Evolutionary conservation across 1,140 invertebrate species (phyloP).

Genomic region (Thalassaphorura encarpata): DNA sequence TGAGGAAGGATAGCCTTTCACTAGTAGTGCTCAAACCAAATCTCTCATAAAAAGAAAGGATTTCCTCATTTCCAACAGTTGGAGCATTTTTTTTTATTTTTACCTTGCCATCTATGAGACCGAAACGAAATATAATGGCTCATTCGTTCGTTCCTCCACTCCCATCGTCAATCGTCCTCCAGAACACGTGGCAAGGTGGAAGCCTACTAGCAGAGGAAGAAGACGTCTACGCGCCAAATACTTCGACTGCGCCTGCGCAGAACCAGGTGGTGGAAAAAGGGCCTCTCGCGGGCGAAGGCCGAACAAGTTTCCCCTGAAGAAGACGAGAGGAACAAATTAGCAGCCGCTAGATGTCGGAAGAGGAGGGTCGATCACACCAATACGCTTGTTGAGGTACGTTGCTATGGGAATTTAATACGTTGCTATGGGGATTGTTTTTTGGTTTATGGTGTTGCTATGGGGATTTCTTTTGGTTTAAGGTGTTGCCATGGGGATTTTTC

Average conservation of each 20-base stretch:
- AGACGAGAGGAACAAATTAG: constrained; percentile 91
- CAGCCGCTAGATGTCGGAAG: constrained; percentile 89
- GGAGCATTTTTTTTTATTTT: too few species aligned
- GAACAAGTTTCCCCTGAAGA: constrained; percentile 67
- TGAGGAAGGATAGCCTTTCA: too few species aligned
- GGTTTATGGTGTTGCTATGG: not conserved
- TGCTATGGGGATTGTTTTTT: too few species aligned
- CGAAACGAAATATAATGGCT: too few species aligned
- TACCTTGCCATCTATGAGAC: too few species aligned
- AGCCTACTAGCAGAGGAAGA: constrained; percentile 18
- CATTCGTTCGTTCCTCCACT: constrained; percentile 47
- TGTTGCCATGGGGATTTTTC: constrained; percentile 7
- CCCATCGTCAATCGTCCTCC: constrained; percentile 20
- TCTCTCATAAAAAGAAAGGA: too few species aligned
- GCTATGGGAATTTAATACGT: too few species aligned
- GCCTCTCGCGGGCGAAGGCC: constrained; percentile 57
- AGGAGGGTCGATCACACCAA: constrained; percentile 91
- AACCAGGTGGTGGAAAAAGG: constrained; percentile 2
- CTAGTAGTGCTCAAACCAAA: too few species aligned
- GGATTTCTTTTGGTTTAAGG: constrained; percentile 4
- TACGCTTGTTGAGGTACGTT: constrained; percentile 59
- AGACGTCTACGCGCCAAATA: not conserved
- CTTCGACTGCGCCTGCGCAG: not conserved
- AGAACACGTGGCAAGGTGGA: constrained; percentile 34
- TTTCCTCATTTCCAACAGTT: too few species aligned